phyloP scores from a whole-genome alignment of 2,888 invertebrate species.

The Schizaphis graminum region DNA sequence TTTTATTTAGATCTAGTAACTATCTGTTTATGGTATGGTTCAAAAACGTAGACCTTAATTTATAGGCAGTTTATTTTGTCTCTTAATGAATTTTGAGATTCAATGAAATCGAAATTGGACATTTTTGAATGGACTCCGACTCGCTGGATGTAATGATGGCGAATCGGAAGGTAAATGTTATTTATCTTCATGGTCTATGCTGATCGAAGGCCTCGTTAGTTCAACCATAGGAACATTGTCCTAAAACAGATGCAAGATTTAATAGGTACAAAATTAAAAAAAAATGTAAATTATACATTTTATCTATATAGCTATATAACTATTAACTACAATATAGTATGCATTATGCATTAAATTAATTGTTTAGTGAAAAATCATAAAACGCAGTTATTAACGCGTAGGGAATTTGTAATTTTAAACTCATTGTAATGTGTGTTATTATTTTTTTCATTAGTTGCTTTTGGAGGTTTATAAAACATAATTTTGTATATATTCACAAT shows the following conservation, averaged over 20 bases:
- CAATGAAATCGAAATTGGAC: constrained; percentile 66
- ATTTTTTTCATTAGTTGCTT: background rate
- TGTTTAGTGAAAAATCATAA: background rate
- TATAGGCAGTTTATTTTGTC: constrained; percentile 57
- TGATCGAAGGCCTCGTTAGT: constrained; percentile 59
- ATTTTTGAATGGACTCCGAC: constrained; percentile 66
- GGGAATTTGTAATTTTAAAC: background rate
- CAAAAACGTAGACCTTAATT: constrained; percentile 47
- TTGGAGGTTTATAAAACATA: background rate
- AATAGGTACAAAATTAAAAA: background rate
- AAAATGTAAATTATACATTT: background rate
- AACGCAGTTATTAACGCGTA: background rate
- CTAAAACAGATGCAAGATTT: constrained; percentile 18
- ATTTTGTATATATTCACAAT: background rate
- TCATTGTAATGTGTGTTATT: background rate
- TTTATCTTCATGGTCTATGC: constrained; percentile 55
- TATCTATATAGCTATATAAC: background rate
- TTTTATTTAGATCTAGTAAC: constrained; percentile 34
- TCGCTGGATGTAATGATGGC: constrained; percentile 62
- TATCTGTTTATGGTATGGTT: constrained; percentile 19
- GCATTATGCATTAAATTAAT: background rate
- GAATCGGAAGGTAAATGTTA: constrained; percentile 63
- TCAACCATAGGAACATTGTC: constrained; percentile 63
- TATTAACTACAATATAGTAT: background rate
- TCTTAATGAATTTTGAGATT: constrained; percentile 34